phyloP scores from a whole-genome alignment of 1,140 invertebrate genomes.

The Mactra quadrangularis region DNA sequence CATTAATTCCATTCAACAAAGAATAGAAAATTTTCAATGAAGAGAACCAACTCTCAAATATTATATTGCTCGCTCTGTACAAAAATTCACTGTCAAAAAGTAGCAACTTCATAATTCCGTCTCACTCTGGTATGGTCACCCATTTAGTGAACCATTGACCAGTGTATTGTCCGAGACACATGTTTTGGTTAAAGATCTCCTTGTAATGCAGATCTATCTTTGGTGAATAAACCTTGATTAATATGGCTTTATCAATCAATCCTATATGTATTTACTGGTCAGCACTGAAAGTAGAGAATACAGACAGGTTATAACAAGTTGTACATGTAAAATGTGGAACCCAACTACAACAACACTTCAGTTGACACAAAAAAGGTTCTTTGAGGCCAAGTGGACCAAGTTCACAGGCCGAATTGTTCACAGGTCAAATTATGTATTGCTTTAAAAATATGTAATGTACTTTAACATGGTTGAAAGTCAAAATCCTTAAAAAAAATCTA shows the following conservation, averaged over 20 bases:
- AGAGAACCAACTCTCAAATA: too few species aligned
- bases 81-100: constrained; percentile 57
- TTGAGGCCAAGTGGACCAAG: too few species aligned
- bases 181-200: not conserved
- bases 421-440: too few species aligned
- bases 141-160: not conserved
- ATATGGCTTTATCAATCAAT: not conserved
- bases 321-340: too few species aligned
- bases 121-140: not conserved
- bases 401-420: too few species aligned
- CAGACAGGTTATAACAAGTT: too few species aligned
- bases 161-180: not conserved
- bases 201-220: too few species aligned
- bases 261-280: constrained; percentile 9
- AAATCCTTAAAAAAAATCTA: too few species aligned
- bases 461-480: too few species aligned
- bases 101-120: constrained; percentile 14
- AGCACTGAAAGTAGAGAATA: constrained; percentile 45
- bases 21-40: not conserved
- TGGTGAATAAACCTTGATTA: not conserved
- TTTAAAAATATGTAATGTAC: too few species aligned
- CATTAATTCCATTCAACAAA: not conserved
- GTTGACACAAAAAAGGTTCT: too few species aligned
- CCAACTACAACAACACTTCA: too few species aligned
- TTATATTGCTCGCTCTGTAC: not conserved